Conservation (phyloP, 2,888 invertebrate species). For the Macrosoma leucophasiata region DNA sequence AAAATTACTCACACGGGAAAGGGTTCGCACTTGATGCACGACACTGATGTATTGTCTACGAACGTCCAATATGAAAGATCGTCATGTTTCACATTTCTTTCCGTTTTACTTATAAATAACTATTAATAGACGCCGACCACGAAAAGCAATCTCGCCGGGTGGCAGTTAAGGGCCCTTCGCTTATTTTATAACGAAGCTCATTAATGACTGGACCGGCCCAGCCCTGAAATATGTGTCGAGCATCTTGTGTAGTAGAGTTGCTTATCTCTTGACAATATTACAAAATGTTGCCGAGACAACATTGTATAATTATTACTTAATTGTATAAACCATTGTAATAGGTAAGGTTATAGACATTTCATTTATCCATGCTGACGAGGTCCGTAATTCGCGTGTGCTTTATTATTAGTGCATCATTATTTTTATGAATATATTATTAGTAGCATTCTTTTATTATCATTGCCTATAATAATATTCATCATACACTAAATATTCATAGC, state of each 20-base stretch:
- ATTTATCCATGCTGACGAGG: too few species aligned
- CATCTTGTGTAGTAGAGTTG: slow-evolving; percentile 33
- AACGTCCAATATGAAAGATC: too few species aligned
- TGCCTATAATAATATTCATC: too few species aligned
- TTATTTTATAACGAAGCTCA: slow-evolving; percentile 69
- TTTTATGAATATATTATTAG: too few species aligned
- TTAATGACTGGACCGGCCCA: slow-evolving; percentile 43
- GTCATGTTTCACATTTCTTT: slow-evolving; percentile 47
- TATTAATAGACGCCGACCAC: slow-evolving; percentile 66
- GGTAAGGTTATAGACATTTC: too few species aligned
- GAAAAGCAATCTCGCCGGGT: slow-evolving; percentile 67
- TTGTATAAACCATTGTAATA: slow-evolving; percentile 45
- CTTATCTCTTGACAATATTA: slow-evolving; percentile 32
- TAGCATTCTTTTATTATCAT: too few species aligned
- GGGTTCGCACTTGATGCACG: too few species aligned
- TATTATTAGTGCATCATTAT: too few species aligned
- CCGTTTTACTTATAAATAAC: slow-evolving; percentile 64
- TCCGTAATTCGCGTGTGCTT: too few species aligned
- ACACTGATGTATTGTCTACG: too few species aligned
- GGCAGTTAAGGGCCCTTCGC: slow-evolving; percentile 64
- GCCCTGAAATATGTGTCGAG: slow-evolving; percentile 41
- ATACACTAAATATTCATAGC: too few species aligned
- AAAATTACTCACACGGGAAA: too few species aligned
- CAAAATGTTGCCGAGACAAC: slow-evolving; percentile 37
- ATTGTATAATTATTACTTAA: slow-evolving; percentile 60